Conservation (phyloP, 2,888 invertebrate genomes). For the Spodoptera littoralis region DNA sequence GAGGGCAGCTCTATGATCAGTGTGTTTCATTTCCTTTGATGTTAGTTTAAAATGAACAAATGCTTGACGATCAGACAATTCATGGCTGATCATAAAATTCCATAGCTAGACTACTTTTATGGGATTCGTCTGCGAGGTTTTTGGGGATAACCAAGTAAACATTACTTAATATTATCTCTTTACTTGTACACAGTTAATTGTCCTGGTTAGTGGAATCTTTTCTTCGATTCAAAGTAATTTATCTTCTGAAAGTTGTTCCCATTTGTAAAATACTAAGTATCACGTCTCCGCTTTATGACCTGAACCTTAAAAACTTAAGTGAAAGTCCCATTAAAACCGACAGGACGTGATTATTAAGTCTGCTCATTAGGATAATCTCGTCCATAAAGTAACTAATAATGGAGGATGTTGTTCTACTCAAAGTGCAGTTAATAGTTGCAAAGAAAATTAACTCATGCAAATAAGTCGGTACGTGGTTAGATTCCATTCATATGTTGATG, state of each 20-base stretch:
- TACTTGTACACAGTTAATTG: too few relatives aligned
- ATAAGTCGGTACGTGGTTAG: conserved; percentile 18
- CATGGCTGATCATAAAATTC: conserved; percentile 10
- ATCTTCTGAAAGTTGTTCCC: too few relatives aligned
- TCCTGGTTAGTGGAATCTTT: too few relatives aligned
- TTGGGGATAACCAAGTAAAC: too few relatives aligned
- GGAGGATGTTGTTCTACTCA: conserved; percentile 25
- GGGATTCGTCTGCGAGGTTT: too few relatives aligned
- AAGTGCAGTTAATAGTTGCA: conserved; percentile 26
- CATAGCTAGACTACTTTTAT: not conserved
- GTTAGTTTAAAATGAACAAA: not conserved
- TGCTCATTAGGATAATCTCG: conserved; percentile 37
- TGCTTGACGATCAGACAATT: too few relatives aligned
- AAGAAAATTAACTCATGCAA: conserved; percentile 31
- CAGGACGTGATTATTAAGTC: conserved; percentile 30
- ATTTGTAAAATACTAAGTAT: too few relatives aligned
- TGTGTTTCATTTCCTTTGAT: conserved; percentile 11
- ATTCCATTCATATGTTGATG: conserved; percentile 27
- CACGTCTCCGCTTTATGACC: conserved; percentile 16
- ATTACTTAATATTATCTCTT: too few relatives aligned
- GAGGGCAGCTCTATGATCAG: conserved; percentile 25
- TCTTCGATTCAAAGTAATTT: too few relatives aligned
- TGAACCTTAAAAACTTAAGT: conserved; percentile 29
- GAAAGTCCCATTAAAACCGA: conserved; percentile 44
- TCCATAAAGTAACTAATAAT: conserved; percentile 40